A percentile compares a stretch with the other conserved stretches of the same genome.
Evolutionary conservation across 2,888 invertebrate genomes (phyloP).

Genomic region (Sesamia inferens): DNA sequence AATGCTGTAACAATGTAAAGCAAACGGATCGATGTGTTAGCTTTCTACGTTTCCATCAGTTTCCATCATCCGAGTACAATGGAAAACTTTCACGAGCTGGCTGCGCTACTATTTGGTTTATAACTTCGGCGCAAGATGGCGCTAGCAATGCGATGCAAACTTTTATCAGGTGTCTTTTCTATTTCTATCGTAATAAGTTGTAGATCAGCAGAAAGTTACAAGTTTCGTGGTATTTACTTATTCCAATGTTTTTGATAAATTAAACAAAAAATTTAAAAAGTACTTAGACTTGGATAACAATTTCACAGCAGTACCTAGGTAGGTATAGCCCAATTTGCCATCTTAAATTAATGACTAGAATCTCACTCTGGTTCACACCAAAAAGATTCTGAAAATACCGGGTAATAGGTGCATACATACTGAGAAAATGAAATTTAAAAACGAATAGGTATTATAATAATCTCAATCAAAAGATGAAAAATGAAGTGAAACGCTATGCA

Average conservation of each 20-base stretch:
- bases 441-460: too few species aligned
- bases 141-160: background rate
- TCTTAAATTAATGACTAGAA: too few species aligned
- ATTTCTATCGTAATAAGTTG: background rate
- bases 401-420: too few species aligned
- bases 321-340: too few species aligned
- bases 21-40: slow-evolving; percentile 36
- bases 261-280: too few species aligned
- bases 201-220: background rate
- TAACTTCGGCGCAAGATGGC: slow-evolving; percentile 34
- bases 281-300: too few species aligned
- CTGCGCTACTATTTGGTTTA: slow-evolving; percentile 1
- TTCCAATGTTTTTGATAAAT: background rate
- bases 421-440: too few species aligned
- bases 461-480: too few species aligned
- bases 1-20: slow-evolving; percentile 20
- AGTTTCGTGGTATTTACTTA: background rate
- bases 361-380: too few species aligned
- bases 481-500: too few species aligned
- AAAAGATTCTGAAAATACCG: too few species aligned
- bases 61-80: slow-evolving; percentile 17
- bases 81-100: slow-evolving; percentile 7
- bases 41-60: slow-evolving; percentile 10
- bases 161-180: background rate
- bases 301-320: too few species aligned